phyloP scores from a whole-genome alignment of 1,140 invertebrate species.

The Cephus cinctus region DNA sequence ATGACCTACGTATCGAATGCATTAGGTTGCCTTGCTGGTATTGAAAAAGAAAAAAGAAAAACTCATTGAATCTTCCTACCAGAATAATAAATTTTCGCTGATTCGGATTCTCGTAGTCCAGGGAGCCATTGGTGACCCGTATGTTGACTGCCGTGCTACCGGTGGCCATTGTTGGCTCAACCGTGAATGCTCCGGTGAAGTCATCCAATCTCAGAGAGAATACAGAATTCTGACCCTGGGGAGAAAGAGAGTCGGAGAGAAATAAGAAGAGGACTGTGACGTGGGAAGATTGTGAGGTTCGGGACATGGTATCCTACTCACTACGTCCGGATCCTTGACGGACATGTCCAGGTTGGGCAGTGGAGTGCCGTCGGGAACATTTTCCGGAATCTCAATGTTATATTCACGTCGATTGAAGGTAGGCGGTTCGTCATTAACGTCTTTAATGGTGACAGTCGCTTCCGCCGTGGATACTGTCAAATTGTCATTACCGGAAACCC shows the following conservation, averaged over 20 bases:
- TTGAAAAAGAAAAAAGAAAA: too few relatives aligned
- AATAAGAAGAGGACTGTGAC: neutral
- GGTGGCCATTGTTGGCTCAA: constrained; percentile 76
- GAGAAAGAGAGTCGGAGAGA: constrained; percentile 19
- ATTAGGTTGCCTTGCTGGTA: constrained; percentile 20
- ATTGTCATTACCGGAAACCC: constrained; percentile 65
- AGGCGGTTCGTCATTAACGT: constrained; percentile 93
- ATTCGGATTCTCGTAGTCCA: constrained; percentile 91
- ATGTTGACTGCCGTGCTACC: constrained; percentile 81
- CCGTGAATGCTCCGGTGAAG: constrained; percentile 76
- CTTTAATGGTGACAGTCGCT: constrained; percentile 81
- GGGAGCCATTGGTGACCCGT: constrained; percentile 72
- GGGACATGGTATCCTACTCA: constrained; percentile 50
- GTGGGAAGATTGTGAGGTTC: neutral
- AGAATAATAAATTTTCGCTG: constrained; percentile 87
- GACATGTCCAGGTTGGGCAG: constrained; percentile 82
- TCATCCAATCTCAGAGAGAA: constrained; percentile 78
- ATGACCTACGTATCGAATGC: constrained; percentile 62
- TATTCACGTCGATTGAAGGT: constrained; percentile 80
- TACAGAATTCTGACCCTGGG: constrained; percentile 77
- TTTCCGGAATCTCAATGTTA: constrained; percentile 77
- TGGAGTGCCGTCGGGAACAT: constrained; percentile 77
- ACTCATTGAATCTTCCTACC: constrained; percentile 53
- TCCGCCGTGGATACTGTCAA: constrained; percentile 67
- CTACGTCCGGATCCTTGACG: constrained; percentile 82